Base-by-base conservation (phyloP, 2,888 invertebrate species). In the Carabus problematicus region DNA sequence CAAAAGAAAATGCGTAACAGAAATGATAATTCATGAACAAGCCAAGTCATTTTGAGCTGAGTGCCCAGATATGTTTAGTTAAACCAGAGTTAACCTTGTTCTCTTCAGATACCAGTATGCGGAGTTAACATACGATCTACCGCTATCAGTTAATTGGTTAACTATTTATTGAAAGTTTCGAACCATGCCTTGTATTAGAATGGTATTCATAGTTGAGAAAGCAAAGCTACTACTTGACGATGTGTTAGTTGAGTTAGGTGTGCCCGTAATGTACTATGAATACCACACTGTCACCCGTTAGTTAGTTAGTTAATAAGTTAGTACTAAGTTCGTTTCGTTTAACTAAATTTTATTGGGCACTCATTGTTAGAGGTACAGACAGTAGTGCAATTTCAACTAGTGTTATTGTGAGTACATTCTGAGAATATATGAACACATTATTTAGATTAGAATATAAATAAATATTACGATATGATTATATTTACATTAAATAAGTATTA, bases 321-420 rank as follows among this genome's bases (percentile, higher is more conserved):
- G 76, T 78, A 66, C 11, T 52, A n/a, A n/a, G 61, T 55, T 69
- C 62, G 77, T 73, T 80, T 79, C 79, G 78, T 80, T 78, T 77
- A 79, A 79, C 77, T 77, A 76, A 78, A 76, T 79, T 80, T 82
- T 82, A 82, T 82, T 82, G 82, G 82, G 82, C 82, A 82, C 81
- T 81, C 82, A 78, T 68, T 41, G 49, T n/a, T 55, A 66, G 58
- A 59, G 47, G 68, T 68, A 60, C 66, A 70, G 41, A 61, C 59
- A 64, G 59, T 54, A 62, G 69, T 62, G 62, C 61, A 62, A 45
- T 55, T 61, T 61, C 69, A 69, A 69, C 69, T 69, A 61, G 69
- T 69, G 69, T 61, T 18, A 3, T 1, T 64, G 59, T 69, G 62
- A 69, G 47, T 69, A 69, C 69, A 69, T 54, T 69, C 54, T 62